Evolutionary conservation across 2,113 vertebrate species (phyloP).

Genomic region (Emydura subglobosa): DNA sequence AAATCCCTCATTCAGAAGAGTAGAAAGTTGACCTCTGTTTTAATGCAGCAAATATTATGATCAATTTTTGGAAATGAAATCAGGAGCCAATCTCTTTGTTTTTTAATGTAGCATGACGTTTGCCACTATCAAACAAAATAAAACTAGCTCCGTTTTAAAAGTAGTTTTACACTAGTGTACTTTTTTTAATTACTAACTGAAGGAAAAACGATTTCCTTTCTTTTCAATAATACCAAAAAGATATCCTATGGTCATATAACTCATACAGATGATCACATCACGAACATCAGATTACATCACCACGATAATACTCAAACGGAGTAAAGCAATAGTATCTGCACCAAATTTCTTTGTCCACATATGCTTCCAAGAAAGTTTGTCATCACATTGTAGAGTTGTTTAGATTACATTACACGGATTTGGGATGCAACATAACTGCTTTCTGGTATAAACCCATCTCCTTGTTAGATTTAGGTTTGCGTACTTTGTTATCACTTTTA

Average conservation of each 20-base stretch:
- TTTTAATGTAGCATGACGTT: not conserved
- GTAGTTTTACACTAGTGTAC: not conserved
- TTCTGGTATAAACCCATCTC: not conserved
- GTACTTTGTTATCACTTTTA: not conserved
- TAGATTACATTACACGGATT: fast-evolving
- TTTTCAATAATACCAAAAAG: not conserved
- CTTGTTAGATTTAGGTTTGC: not conserved
- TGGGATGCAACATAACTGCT: fast-evolving
- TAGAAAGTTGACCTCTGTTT: not conserved
- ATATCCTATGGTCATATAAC: fast-evolving
- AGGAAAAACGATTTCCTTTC: not conserved
- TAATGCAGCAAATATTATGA: fast-evolving
- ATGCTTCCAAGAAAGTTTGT: not conserved
- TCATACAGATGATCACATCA: not conserved
- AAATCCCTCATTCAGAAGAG: not conserved
- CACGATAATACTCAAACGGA: fast-evolving
- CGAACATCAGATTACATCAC: not conserved
- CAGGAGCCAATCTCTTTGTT: not conserved
- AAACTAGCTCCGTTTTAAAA: not conserved
- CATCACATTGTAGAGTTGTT: not conserved
- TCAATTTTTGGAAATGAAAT: not conserved
- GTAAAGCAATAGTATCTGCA: not conserved
- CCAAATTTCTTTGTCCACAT: not conserved
- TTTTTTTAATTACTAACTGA: not conserved
- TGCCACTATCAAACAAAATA: not conserved